These are phyloP conservation scores for Parus major DNA, from an alignment of 2,113 vertebrate species.

Conservation along the genomic window DNA sequence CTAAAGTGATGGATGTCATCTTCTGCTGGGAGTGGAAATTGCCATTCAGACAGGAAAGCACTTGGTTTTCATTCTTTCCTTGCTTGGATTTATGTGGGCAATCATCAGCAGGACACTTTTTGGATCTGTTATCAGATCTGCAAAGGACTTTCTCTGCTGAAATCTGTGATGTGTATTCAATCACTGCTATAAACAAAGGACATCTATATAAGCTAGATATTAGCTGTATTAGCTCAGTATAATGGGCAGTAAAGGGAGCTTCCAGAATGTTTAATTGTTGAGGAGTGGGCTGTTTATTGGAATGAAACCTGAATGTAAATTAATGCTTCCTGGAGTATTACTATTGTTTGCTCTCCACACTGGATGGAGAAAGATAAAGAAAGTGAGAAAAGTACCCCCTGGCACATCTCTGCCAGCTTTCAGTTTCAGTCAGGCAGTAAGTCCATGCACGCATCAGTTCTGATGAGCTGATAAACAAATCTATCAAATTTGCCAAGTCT, in stretches of 20 bases:
- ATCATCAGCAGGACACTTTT: neutral
- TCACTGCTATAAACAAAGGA: neutral
- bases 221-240: neutral
- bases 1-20: neutral
- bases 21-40: neutral
- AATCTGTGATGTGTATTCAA: neutral
- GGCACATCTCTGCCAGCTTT: constrained; percentile 8
- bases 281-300: neutral
- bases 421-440: constrained; percentile 15
- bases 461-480: constrained; percentile 68
- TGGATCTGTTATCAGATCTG: neutral
- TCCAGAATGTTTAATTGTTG: neutral
- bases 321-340: neutral
- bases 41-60: neutral
- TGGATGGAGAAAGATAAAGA: neutral
- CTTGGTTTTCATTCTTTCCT: neutral
- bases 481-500: constrained; percentile 59
- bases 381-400: neutral
- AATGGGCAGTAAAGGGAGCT: neutral
- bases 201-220: neutral
- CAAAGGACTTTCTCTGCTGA: neutral
- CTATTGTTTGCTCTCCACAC: neutral
- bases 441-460: constrained; percentile 10
- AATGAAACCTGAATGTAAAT: neutral
- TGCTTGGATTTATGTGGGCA: constrained; percentile 25